Evolutionary conservation across 2,888 invertebrate genomes (phyloP).

Genomic region (Toxonevra muliebris): DNA sequence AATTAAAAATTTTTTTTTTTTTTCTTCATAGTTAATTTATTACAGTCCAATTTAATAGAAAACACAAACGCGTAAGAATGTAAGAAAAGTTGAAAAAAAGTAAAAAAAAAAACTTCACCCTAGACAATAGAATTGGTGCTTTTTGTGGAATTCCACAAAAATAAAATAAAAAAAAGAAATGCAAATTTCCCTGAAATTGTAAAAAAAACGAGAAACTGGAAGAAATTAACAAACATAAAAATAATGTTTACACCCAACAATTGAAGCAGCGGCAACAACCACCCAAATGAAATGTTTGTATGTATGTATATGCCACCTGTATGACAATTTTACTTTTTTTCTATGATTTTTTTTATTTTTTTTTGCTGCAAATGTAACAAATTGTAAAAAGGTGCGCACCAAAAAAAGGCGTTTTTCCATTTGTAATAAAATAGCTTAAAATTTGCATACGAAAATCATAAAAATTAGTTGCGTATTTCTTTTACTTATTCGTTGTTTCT

Average conservation of each 20-base stretch:
- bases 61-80: conserved; percentile 28
- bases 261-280: conserved; percentile 3
- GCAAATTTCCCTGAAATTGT: conserved; percentile 57
- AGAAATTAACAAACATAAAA: conserved; percentile 60
- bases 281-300: conserved; percentile 11
- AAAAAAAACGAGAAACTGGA: conserved; percentile 43
- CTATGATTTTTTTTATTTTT: conserved; percentile 5
- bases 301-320: conserved; percentile 25
- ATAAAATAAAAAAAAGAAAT: too few relatives aligned
- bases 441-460: conserved; percentile 37
- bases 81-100: background rate
- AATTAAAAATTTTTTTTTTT: conserved; percentile 7
- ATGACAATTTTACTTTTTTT: background rate
- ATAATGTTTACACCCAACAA: conserved; percentile 59
- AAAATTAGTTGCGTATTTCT: conserved; percentile 33
- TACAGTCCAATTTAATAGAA: conserved; percentile 28
- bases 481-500: conserved; percentile 12
- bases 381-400: conserved; percentile 13
- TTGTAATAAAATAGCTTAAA: conserved; percentile 28
- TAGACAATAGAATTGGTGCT: conserved; percentile 5
- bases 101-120: conserved; percentile 11
- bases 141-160: conserved; percentile 19
- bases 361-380: background rate
- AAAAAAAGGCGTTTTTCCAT: background rate
- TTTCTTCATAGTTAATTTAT: conserved; percentile 30